Evolutionary conservation across 2,113 vertebrate species (phyloP), one percentile per base, ranked within the genome.

Genomic region (Tetrax tetrax): DNA sequence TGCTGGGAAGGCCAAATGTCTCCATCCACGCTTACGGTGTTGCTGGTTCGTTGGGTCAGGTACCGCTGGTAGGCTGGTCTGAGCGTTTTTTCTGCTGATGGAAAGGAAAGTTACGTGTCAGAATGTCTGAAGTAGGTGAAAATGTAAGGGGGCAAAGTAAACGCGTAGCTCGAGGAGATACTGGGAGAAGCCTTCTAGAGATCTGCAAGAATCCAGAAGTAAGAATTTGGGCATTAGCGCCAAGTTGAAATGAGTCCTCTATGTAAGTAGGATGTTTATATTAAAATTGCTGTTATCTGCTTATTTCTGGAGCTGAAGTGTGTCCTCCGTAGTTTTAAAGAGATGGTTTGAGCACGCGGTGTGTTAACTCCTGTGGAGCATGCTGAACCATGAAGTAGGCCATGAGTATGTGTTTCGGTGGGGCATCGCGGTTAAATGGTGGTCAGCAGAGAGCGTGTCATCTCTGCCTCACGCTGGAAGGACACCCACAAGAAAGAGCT

Each of bases 1-100:
- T 68, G 60, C 90, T 87, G 77, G 77, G 60, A 96, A 96, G 94
- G 91, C 97, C 95, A 94, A 85, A 74, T 65, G 91, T 93, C 83
- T 96, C 90, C 96, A 91, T 97, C 95, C 80, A 9, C 0, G 2
- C 68, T 71, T 3, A 0, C 1, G 1, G 7, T 25, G 68, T 17
- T 45, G 91, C 27, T 74, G 95, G 94, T 95, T 96, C 75, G 74
- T 69, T 93, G 64, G 79, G 87, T 90, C 92, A 60, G 89, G 88
- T 96, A 87, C 60, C 37, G 16, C 91, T 53, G 90, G 59, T 68
- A 27, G 66, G 60, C 90, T 95, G 87, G 63, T 57, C 88, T 92
- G 87, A 78, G 94, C 76, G 18, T 89, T 96, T 95, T 96, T 97
- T 31, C 45, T 90, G 35, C 84, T 80, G 56, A 7, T 91, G 92